Evolutionary conservation across 2,113 vertebrate species (phyloP), one percentile per base, ranked within the genome.

Genomic region (Grantiella picta): DNA sequence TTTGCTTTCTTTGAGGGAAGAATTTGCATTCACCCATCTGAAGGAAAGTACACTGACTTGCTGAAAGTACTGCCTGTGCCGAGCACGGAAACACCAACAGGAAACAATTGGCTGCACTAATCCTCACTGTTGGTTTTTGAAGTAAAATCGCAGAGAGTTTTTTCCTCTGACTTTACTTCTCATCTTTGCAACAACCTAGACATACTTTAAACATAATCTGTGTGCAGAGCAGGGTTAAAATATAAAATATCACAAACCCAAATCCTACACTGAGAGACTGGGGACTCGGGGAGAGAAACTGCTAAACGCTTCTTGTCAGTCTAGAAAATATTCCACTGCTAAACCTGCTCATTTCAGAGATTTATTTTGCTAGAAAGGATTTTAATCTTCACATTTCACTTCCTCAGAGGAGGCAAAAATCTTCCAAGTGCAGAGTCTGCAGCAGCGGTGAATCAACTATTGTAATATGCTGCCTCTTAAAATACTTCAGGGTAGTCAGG

Each of bases 401-500:
- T 86, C 82, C 94, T 96, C 88, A 65, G 86, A 89, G 68, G 63
- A 89, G 80, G 83, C 60, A 91, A 91, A 87, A 89, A 80, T 40
- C 86, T 96, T 95, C 94, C 88, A 72, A 94, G 87, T 50, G 76
- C 82, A 82, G 79, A 87, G 79, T 54, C 79, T 38, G 57, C 94
- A 82, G 79, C 75, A 50, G 85, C 6, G 59, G 96, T 97, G 97
- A 98, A 98, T 98, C 96, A 96, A 68, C 97, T 94, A 96, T 97
- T 97, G 97, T 97, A 95, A 71, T 83, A 94, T 1, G 35, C 73
- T 79, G 96, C 96, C 95, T 97, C 95, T 96, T 94, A 94, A 97
- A 96, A 93, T 93, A 97, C 93, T 97, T 94, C 93, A 86, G 96
- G 94, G 95, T 97, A 97, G 97, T 95, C 96, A 97, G 91, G 97